Evolutionary conservation across 1,140 invertebrate genomes (phyloP), one percentile per base, ranked within the genome.

Genomic region (Ceratina calcarata): DNA sequence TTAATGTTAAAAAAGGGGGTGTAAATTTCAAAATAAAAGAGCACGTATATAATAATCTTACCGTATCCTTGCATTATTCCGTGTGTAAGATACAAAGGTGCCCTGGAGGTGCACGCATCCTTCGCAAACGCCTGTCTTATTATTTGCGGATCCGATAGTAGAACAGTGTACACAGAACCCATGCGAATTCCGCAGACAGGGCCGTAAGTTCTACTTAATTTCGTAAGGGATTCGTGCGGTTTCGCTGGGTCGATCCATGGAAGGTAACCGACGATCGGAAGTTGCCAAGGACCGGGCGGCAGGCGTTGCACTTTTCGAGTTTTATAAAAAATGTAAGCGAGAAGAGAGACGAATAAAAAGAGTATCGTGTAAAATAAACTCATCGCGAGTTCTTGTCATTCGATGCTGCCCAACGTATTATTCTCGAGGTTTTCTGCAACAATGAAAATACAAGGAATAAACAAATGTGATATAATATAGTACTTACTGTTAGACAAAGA

Each of bases 51-150:
- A 2, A 4, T 6, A 15, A n/a, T 4, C 93, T 95, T 93, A 98
- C 97, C 97, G 88, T 96, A 95, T 83, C 97, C 97, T 77, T 96
- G 93, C 95, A 98, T 97, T 15, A 98, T 96, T 55, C 97, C 97
- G 88, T 97, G 96, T 0, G 97, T 97, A 22, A 98, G 90, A 89
- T 95, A 97, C 0, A 98, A 93, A 0, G 97, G 96, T 0, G 97
- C 96, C 69, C 97, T 92, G 16, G 95, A 96, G 2, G 95, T 92
- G 82, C 97, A 95, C 1, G 89, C 93, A 27, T 97, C 96, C 86
- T 95, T 95, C 0, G 94, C 92, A 53, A 98, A 95, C 3, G 95
- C 94, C 78, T 96, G 94, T 49, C 95, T 94, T 3, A 98, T 93
- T 22, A 97, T 77, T 61, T 94, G 93, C 7, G 95, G 94, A 90